These are phyloP conservation scores for Reticulitermes speratus DNA, from an alignment of 1,140 invertebrate species.

Conservation along the genomic window DNA sequence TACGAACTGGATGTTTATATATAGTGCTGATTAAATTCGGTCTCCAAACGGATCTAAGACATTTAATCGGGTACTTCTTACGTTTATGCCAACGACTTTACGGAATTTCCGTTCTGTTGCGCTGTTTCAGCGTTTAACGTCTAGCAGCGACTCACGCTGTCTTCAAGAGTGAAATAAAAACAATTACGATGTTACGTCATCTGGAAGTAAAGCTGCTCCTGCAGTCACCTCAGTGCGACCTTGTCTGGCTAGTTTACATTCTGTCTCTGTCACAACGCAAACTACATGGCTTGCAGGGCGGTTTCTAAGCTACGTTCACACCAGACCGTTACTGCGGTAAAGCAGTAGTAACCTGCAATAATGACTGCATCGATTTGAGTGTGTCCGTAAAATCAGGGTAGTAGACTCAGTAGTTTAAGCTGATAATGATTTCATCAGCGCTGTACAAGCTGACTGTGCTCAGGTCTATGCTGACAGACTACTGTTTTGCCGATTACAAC, in stretches of 20 bases:
- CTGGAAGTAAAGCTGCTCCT: background rate
- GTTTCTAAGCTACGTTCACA: background rate
- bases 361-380: background rate
- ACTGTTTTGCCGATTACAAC: too few species aligned
- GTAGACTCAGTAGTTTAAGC: too few species aligned
- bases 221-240: slow-evolving; percentile 11
- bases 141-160: too few species aligned
- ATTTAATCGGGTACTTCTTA: background rate
- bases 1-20: too few species aligned
- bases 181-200: background rate
- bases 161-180: background rate
- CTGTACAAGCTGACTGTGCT: too few species aligned
- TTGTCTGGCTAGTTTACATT: slow-evolving; percentile 6
- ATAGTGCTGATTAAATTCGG: too few species aligned
- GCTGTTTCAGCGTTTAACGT: background rate
- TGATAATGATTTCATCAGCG: too few species aligned
- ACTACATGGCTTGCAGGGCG: background rate
- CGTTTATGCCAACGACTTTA: background rate
- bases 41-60: background rate
- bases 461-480: too few species aligned
- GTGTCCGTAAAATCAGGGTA: background rate
- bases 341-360: background rate
- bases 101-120: background rate
- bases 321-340: background rate
- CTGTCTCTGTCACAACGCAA: background rate